These are phyloP conservation scores for Paracentrotus lividus DNA, from an alignment of 53 echinoderm and acorn worm genomes.

Conservation along the genomic window DNA sequence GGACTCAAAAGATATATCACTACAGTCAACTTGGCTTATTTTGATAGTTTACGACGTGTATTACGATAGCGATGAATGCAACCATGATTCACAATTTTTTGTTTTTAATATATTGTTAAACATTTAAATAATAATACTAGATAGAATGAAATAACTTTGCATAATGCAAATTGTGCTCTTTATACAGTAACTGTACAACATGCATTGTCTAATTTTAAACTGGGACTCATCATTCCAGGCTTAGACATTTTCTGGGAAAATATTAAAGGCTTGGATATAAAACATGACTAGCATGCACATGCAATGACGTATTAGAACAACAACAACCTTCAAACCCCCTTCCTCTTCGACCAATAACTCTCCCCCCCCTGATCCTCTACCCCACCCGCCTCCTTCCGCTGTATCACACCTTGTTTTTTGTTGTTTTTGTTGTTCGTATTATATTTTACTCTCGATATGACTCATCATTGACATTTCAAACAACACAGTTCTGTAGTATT, in stretches of 20 bases:
- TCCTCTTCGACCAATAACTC: neutral
- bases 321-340: neutral
- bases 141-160: too few relatives aligned
- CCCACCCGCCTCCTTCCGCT: neutral
- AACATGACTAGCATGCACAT: neutral
- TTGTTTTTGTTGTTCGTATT: neutral
- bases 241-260: neutral
- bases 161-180: too few relatives aligned
- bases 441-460: too few relatives aligned
- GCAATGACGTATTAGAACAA: neutral
- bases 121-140: too few relatives aligned
- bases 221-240: neutral
- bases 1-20: too few relatives aligned
- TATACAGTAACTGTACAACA: neutral
- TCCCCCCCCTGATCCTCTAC: neutral
- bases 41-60: too few relatives aligned
- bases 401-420: neutral
- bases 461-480: too few relatives aligned
- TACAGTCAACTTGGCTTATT: too few relatives aligned
- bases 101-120: too few relatives aligned
- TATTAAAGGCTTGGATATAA: neutral
- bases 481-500: too few relatives aligned
- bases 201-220: neutral
- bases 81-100: too few relatives aligned
- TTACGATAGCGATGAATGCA: too few relatives aligned